A percentile compares a stretch with the other conserved stretches of the same genome.
Evolutionary conservation across 2,888 invertebrate genomes (phyloP).

Genomic region (Cordilura impudica): DNA sequence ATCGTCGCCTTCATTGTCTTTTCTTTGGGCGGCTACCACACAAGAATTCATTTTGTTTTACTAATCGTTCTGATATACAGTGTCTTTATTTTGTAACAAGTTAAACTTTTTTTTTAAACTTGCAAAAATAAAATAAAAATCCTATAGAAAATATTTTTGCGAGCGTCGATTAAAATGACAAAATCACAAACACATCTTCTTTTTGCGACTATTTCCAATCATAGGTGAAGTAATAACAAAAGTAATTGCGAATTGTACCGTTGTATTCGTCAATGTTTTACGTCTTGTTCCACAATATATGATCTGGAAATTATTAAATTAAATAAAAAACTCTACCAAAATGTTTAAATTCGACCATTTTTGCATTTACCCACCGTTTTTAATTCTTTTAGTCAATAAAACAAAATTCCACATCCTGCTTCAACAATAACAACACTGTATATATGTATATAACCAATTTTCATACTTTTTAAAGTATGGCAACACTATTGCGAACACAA

Average conservation of each 20-base stretch:
- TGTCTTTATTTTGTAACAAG: not conserved
- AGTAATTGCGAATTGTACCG: not conserved
- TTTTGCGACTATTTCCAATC: not conserved
- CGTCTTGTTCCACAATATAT: too few relatives aligned
- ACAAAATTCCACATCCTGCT: too few relatives aligned
- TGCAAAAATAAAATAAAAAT: constrained; percentile 16
- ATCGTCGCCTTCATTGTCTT: constrained; percentile 90
- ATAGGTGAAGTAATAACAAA: not conserved
- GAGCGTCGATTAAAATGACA: constrained; percentile 28
- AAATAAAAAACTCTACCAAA: too few relatives aligned
- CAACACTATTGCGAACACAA: not conserved
- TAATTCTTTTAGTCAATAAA: too few relatives aligned
- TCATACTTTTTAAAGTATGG: not conserved
- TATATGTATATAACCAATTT: too few relatives aligned
- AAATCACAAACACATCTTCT: constrained; percentile 44
- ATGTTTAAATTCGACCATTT: too few relatives aligned
- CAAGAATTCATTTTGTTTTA: constrained; percentile 83
- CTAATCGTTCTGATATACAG: not conserved
- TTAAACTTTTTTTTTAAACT: not conserved
- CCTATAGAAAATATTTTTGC: constrained; percentile 12
- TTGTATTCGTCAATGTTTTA: too few relatives aligned
- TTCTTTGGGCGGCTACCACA: constrained; percentile 83
- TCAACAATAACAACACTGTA: too few relatives aligned
- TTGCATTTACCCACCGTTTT: too few relatives aligned
- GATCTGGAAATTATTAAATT: too few relatives aligned